Base-by-base conservation (phyloP, 2,888 invertebrate genomes). In the Cremastobaeus sp. region DNA sequence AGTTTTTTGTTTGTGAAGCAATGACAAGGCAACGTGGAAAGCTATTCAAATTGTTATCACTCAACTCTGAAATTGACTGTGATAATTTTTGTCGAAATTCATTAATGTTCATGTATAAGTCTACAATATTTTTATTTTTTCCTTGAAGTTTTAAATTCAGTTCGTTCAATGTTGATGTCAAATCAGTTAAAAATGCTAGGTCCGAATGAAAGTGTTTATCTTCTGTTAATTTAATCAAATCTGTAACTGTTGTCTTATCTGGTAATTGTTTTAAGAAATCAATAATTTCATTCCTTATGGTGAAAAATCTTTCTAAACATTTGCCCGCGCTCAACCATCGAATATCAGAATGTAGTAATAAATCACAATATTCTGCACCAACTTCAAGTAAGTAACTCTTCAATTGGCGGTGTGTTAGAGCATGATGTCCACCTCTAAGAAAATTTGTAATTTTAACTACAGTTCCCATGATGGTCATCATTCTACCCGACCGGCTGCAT, bases 281-380 rank as follows among this genome's bases (percentile, higher is more conserved):
- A 0, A 21, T 15, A 15, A 52, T 34, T 18, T 52, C 15, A 9
- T 52, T 9, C 3, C 52, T n/a, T 9, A 52, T 25, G 1, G 17
- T 14, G 43, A 41, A 43, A 32, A 43, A 55, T 20, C 50, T 18
- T 20, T 50, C 5, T 4, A 52, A 54, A 45, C 47, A 54, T 17
- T 25, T 52, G 6, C 45, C 69, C 8, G 52, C 50, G 12, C 69
- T 62, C 6, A 70, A 14, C 21, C 62, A 62, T 6, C 62, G 69
- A 11, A 50, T 41, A 32, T 37, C 35, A 4, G 32, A 25, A 47
- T 54, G 17, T 14, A 69, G 8, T 5, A 60, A 1, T n/a, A 59
- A 3, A 43, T 59, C 59, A 5, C 15, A 11, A 32, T 68, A 59
- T 8, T 17, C 12, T n/a, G 68, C 68, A n/a, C 37, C 8, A 9